Conservation (phyloP, 1,140 invertebrate genomes). For the Lucilia cuprina region DNA sequence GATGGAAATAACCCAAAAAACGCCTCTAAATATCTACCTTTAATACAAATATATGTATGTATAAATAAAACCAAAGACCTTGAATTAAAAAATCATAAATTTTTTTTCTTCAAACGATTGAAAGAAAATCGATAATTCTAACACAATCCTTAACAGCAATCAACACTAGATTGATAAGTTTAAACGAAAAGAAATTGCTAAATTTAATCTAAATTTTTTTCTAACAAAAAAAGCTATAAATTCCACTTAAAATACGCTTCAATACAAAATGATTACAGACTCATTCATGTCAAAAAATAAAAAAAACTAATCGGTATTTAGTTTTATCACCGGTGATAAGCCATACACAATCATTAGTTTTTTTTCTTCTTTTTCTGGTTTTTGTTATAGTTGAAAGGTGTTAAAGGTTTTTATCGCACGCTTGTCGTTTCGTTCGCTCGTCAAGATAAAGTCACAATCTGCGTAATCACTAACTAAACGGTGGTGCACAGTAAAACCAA, state of each 20-base stretch:
- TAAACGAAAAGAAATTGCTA: not conserved
- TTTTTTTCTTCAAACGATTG: not conserved
- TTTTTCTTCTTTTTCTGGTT: not conserved
- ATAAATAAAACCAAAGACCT: not conserved
- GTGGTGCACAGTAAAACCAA: too few species aligned
- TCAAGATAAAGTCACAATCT: too few species aligned
- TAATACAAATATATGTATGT: too few species aligned
- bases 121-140: not conserved
- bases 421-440: too few species aligned
- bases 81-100: not conserved
- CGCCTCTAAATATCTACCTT: too few species aligned
- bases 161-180: too few species aligned
- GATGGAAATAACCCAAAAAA: too few species aligned
- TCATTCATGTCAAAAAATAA: not conserved
- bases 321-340: not conserved
- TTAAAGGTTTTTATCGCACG: not conserved
- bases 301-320: not conserved
- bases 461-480: too few species aligned
- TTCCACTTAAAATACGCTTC: not conserved
- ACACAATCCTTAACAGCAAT: too few species aligned
- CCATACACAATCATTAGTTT: not conserved
- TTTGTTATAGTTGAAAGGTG: not conserved
- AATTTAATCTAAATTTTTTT: not conserved
- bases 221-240: not conserved
- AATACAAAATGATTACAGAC: not conserved